Base-by-base conservation (phyloP, 2,113 vertebrate species). In the Elachura formosa region DNA sequence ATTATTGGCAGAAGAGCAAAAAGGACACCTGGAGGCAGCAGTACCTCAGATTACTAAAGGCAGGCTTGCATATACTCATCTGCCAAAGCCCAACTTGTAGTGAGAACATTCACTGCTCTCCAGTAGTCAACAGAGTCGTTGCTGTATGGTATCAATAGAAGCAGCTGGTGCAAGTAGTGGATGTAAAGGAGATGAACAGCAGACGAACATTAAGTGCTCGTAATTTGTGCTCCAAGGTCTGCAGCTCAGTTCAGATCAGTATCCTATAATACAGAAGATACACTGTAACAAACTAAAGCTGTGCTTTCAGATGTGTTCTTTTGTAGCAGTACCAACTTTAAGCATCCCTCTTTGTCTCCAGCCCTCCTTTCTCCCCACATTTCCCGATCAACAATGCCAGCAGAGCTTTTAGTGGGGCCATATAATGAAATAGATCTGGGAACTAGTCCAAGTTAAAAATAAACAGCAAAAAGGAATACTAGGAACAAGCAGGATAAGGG, bases 11-110 rank as follows among this genome's bases (percentile, higher is more conserved):
- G 67, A 74, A 88, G 92, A 94, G 85, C 79, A 83, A 86, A 96
- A 92, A 93, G 75, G 95, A 93, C 96, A 96, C 94, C 92, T 96
- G 96, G 94, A 96, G 90, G 79, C 79, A 93, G 94, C 68, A 90
- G 36, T 94, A 95, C 85, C 88, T 95, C 90, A 80, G 21, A 80
- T 40, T 80, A 80, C 82, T 80, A 90, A 54, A 90, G 43, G 63
- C 86, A 83, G 66, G 55, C 76, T 96, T 94, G 80, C 46, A 84
- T 84, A 71, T n/a, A 55, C 59, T 93, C 75, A 40, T 93, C 82
- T 95, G 94, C 89, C 90, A 92, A 86, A 93, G 72, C 75, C 75
- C 51, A 43, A 79, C 75, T 66, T 69, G 79, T 76, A 66, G 79
- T 64, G 86, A 86, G 85, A 94, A 80, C 63, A 63, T 54, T 86